phyloP scores from a whole-genome alignment of 2,113 vertebrate genomes.

The Marmota monax region DNA sequence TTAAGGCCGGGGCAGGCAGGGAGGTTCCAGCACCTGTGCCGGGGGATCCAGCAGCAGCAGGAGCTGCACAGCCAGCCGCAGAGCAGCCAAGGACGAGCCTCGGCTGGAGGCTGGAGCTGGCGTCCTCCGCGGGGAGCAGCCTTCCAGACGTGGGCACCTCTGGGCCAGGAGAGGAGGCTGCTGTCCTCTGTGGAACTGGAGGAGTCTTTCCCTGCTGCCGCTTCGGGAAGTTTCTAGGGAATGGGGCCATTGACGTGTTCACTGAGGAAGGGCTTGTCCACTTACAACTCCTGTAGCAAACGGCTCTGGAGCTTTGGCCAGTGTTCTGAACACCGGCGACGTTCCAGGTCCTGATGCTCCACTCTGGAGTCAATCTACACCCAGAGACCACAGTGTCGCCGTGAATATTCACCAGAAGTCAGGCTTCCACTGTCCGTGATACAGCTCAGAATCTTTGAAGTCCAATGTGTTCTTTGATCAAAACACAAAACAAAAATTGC shows the following conservation, averaged over 20 bases:
- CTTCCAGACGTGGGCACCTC: not conserved
- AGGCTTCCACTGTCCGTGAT: not conserved
- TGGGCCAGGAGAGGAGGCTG: not conserved
- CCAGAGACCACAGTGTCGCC: not conserved
- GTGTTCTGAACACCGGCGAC: not conserved
- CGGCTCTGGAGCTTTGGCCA: not conserved
- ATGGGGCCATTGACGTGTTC: not conserved
- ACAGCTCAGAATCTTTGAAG: not conserved
- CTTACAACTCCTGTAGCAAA: not conserved
- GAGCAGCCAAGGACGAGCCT: not conserved
- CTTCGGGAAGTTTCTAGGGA: not conserved
- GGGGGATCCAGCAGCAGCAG: not conserved
- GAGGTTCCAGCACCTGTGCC: not conserved
- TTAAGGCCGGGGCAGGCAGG: not conserved
- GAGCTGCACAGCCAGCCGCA: too few species aligned
- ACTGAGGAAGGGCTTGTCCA: not conserved
- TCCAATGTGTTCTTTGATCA: not conserved
- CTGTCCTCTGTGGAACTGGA: not conserved
- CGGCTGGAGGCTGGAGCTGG: not conserved
- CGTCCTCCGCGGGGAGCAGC: not conserved
- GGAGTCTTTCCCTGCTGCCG: not conserved
- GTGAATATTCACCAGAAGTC: not conserved
- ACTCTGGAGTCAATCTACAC: not conserved
- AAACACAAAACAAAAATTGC: not conserved
- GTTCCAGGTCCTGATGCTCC: not conserved